Evolutionary conservation across 2,888 invertebrate genomes (phyloP), one percentile per base, ranked within the genome.

Genomic region (Noctuana brunneofusca): DNA sequence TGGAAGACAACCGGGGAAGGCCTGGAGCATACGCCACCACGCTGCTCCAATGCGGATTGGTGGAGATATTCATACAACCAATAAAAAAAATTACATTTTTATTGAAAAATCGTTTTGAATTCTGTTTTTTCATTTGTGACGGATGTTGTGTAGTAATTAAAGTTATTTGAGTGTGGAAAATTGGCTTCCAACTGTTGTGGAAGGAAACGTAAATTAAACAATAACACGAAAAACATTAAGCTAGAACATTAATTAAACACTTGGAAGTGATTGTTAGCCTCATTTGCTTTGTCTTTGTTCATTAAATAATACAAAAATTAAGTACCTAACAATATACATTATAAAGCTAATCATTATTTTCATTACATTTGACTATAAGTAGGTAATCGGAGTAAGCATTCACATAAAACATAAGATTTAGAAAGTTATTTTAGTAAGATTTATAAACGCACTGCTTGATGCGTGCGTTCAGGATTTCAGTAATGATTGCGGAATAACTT

Each of bases 361-460:
- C 53, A 66, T 69, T 68, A 67, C 78, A 78, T 80, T 83, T 89
- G 89, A 89, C 88, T 89, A 88, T 80, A 84, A 84, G 77, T 84
- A 87, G 87, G 87, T 88, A 89, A 89, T 88, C 87, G 81, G 80
- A 86, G 88, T 88, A 86, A 84, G 75, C 74, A 81, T 80, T 84
- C 81, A 81, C 78, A 80, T 68, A 71, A 71, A 71, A 71, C 50
- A 65, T 58, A 58, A 67, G 69, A 54, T 60, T 54, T 54, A 22
- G 30, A 59, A 30, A 24, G 43, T 52, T 12, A 18, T 18, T 56
- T 30, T 18, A 38, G 14, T 22, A 35, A 48, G 20, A 60, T 8
- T 46, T 12, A 18, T 38, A 55, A 55, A 43, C 46, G 22, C 60
- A 46, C 46, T 24, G 20, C 6, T 35, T 14, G 22, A 3, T 9